These are phyloP conservation scores for Xenotilapia flavipinnis DNA, from an alignment of 2,113 vertebrate species.

Conservation along the genomic window DNA sequence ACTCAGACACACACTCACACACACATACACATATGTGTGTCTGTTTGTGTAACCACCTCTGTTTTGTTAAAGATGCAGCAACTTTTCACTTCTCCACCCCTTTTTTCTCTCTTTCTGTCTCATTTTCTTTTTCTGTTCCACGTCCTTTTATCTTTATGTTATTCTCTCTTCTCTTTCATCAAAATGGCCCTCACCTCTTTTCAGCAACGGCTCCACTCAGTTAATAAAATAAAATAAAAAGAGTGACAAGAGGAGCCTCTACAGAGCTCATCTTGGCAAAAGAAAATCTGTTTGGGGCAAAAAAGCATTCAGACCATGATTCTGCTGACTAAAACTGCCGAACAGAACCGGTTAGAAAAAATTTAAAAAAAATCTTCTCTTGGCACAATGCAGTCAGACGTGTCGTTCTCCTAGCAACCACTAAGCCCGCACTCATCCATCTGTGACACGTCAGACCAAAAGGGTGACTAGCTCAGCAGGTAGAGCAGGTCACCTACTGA, in stretches of 20 bases:
- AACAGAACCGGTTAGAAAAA: background rate
- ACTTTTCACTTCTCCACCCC: background rate
- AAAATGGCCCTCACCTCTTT: background rate
- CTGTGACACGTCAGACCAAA: background rate
- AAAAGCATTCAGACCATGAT: background rate
- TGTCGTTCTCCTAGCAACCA: background rate
- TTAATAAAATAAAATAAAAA: background rate
- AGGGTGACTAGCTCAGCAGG: background rate
- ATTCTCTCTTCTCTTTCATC: background rate
- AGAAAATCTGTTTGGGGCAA: background rate
- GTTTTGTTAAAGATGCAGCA: background rate
- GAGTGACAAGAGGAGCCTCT: background rate
- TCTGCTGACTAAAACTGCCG: background rate
- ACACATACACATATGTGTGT: background rate
- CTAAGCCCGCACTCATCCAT: background rate
- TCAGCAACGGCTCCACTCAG: background rate
- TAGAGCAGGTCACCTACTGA: background rate
- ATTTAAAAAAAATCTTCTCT: fast-evolving
- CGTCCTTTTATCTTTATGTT: background rate
- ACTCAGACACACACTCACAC: background rate
- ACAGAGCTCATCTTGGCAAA: background rate
- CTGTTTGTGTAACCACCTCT: background rate
- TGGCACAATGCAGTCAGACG: background rate
- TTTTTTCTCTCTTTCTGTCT: background rate
- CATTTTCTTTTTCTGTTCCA: background rate